Conservation (phyloP, 2,113 vertebrate species). For the Xyliphius kryptos region DNA sequence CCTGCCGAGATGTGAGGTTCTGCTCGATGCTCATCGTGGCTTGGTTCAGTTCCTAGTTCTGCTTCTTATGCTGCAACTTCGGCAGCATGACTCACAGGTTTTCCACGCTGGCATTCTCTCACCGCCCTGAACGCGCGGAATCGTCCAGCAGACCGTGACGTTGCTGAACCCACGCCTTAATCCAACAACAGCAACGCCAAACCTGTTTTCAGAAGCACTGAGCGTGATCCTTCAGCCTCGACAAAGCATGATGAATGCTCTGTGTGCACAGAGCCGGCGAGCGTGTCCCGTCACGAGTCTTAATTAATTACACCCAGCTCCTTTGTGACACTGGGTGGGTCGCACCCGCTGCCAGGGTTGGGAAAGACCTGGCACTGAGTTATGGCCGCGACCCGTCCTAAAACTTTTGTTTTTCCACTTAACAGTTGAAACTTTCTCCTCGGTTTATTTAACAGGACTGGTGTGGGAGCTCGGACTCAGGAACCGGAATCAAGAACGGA, state of each 20-base stretch:
- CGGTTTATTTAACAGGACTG: too few species aligned
- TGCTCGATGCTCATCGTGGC: neutral
- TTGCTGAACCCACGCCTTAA: slow-evolving; percentile 38
- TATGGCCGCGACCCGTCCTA: too few species aligned
- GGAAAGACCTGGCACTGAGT: too few species aligned
- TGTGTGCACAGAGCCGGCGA: slow-evolving; percentile 26
- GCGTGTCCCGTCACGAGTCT: slow-evolving; percentile 17
- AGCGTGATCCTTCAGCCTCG: slow-evolving; percentile 32
- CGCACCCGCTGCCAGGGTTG: too few species aligned
- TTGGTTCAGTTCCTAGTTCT: neutral
- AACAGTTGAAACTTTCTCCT: too few species aligned
- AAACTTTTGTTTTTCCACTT: too few species aligned
- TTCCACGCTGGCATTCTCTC: slow-evolving; percentile 9
- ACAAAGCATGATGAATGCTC: slow-evolving; percentile 39
- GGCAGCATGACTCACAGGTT: slow-evolving; percentile 3
- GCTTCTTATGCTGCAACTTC: neutral
- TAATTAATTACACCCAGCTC: too few species aligned
- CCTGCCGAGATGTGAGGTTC: neutral
- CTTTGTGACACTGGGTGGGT: too few species aligned
- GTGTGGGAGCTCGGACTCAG: too few species aligned
- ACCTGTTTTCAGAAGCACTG: slow-evolving; percentile 30
- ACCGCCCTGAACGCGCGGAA: slow-evolving; percentile 19
- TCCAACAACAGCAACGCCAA: slow-evolving; percentile 35
- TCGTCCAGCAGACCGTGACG: slow-evolving; percentile 31
- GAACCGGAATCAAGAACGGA: too few species aligned